Conservation (phyloP, 1,140 invertebrate genomes). For the Drosophila murphyi region DNA sequence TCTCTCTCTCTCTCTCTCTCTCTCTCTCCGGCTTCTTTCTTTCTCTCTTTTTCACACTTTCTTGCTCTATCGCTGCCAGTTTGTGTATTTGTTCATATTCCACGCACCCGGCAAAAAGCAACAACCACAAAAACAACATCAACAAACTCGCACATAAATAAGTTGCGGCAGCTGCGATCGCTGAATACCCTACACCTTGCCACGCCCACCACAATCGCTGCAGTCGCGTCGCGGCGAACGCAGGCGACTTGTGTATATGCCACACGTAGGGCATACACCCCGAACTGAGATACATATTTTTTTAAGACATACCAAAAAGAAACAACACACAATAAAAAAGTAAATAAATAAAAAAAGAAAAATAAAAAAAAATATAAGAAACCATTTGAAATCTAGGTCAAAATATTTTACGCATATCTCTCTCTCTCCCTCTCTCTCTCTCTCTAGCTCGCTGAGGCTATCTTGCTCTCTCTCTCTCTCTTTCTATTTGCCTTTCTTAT, state of each 20-base stretch:
- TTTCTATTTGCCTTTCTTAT: slow-evolving; percentile 19
- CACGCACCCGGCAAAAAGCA: slow-evolving; percentile 61
- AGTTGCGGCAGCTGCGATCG: slow-evolving; percentile 4
- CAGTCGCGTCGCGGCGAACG: not conserved
- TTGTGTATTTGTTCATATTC: slow-evolving; percentile 45
- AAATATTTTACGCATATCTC: slow-evolving; percentile 73
- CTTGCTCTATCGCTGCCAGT: not conserved
- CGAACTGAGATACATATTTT: slow-evolving; percentile 36
- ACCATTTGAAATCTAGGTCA: slow-evolving; percentile 71
- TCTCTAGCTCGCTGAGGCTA: not conserved
- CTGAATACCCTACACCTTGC: slow-evolving; percentile 21
- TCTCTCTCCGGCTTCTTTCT: not conserved
- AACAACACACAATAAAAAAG: slow-evolving; percentile 1
- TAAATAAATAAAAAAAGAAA: slow-evolving; percentile 33
- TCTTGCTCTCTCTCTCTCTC: not conserved
- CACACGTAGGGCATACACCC: slow-evolving; percentile 22
- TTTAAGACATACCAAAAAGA: slow-evolving; percentile 51
- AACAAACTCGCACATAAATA: not conserved
- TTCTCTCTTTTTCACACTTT: not conserved
- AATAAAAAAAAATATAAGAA: slow-evolving; percentile 48
- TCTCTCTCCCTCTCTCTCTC: not conserved
- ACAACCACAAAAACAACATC: slow-evolving; percentile 23
- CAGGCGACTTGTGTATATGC: slow-evolving; percentile 8
- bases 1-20: not conserved
- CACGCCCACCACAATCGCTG: slow-evolving; percentile 2